phyloP scores from a whole-genome alignment of 2,113 vertebrate genomes.

The Panurus biarmicus region DNA sequence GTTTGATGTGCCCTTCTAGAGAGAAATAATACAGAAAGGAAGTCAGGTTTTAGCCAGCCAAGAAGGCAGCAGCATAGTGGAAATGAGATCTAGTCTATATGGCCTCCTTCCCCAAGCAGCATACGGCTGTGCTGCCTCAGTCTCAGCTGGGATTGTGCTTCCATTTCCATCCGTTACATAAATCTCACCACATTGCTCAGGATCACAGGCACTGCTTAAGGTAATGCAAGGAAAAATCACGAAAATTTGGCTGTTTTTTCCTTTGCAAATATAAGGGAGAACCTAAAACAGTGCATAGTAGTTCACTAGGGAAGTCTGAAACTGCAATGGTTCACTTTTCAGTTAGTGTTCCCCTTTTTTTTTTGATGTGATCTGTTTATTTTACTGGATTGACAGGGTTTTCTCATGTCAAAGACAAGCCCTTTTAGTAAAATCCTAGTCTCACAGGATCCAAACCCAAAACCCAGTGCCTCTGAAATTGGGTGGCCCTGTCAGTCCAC shows the following conservation, averaged over 20 bases:
- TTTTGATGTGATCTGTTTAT: background rate
- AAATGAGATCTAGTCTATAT: accelerated
- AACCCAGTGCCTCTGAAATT: background rate
- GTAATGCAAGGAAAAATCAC: background rate
- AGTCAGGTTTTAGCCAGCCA: background rate
- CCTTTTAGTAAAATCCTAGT: background rate
- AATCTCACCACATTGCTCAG: background rate
- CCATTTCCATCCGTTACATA: background rate
- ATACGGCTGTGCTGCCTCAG: accelerated
- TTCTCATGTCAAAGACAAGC: background rate
- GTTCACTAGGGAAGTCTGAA: background rate
- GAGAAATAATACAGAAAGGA: background rate
- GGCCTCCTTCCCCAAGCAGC: background rate
- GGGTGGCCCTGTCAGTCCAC: background rate
- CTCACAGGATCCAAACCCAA: background rate
- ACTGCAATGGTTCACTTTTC: background rate
- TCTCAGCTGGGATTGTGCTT: background rate
- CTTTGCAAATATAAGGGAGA: background rate
- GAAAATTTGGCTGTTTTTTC: background rate
- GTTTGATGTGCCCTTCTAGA: background rate
- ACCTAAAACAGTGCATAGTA: background rate
- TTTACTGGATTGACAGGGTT: background rate
- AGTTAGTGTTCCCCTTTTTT: background rate
- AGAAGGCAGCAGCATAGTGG: background rate
- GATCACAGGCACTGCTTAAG: background rate